Evolutionary conservation across 2,797 vertebrate species (phyloP).

Genomic region (Epinephelus malabaricus): DNA sequence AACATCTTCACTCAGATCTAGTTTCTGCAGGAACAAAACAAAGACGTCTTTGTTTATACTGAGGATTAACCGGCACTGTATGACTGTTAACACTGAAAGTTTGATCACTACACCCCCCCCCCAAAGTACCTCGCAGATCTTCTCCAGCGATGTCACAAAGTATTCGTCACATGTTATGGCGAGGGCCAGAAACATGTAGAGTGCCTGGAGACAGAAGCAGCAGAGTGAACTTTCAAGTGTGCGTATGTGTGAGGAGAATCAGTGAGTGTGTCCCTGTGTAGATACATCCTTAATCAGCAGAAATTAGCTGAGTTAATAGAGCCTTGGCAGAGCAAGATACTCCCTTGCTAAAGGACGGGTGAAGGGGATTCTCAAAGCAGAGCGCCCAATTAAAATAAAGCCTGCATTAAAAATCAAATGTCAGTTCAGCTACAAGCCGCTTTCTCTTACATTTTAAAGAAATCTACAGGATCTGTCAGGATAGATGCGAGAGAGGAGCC

Average conservation of each 20-base stretch:
- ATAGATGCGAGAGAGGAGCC: constrained; percentile 5
- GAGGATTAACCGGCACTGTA: background rate
- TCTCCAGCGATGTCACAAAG: constrained; percentile 97
- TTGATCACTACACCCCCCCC: background rate
- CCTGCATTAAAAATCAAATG: constrained; percentile 37
- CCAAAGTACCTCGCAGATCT: constrained; percentile 95
- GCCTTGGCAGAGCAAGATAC: constrained; percentile 11
- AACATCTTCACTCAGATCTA: constrained; percentile 97
- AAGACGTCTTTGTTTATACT: background rate
- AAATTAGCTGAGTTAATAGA: constrained; percentile 22
- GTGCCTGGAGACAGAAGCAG: constrained; percentile 83
- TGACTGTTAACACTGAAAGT: background rate
- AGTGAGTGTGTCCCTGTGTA: background rate
- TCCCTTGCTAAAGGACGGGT: constrained; percentile 23
- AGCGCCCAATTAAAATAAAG: constrained; percentile 27
- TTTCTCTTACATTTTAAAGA: constrained; percentile 27
- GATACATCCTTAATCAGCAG: constrained; percentile 33
- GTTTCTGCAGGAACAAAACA: constrained; percentile 85
- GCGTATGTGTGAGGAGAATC: background rate
- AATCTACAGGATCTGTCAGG: constrained; percentile 21
- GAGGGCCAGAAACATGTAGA: constrained; percentile 99
- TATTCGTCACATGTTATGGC: constrained; percentile 98
- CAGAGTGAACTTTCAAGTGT: background rate
- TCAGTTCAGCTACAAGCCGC: constrained; percentile 5
- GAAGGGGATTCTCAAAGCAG: constrained; percentile 33